Conservation (phyloP, 2,797 vertebrate species). For the Sebastolobus altivelis region DNA sequence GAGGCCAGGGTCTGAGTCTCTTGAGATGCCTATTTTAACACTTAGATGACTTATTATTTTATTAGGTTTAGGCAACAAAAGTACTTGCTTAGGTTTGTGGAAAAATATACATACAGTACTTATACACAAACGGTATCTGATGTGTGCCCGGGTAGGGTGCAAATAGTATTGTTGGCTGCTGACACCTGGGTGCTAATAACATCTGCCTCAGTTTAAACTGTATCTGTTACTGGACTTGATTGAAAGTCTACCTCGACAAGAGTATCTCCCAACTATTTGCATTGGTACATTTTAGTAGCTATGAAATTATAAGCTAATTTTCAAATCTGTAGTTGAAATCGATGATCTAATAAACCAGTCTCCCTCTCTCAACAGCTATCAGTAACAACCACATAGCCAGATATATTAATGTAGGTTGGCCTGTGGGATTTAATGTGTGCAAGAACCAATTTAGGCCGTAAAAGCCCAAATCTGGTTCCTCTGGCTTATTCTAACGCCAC, state of each 20-base stretch:
- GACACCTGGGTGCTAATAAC: no score
- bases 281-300: neutral
- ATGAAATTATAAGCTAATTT: neutral
- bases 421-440: neutral
- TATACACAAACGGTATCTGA: no score
- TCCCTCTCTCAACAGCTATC: neutral
- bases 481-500: neutral
- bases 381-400: neutral
- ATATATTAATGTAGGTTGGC: neutral
- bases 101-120: no score
- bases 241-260: neutral
- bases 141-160: no score
- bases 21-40: no score
- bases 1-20: no score
- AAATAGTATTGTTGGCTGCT: no score
- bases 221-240: neutral
- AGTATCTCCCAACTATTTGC: neutral
- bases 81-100: no score
- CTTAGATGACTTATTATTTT: no score
- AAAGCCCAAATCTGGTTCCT: no score
- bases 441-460: no score
- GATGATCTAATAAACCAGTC: neutral
- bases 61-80: no score
- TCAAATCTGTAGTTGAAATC: neutral
- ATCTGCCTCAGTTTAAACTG: slow-evolving; percentile 1